Conservation (phyloP, 2,797 vertebrate species). For the Sebastes reedi region DNA sequence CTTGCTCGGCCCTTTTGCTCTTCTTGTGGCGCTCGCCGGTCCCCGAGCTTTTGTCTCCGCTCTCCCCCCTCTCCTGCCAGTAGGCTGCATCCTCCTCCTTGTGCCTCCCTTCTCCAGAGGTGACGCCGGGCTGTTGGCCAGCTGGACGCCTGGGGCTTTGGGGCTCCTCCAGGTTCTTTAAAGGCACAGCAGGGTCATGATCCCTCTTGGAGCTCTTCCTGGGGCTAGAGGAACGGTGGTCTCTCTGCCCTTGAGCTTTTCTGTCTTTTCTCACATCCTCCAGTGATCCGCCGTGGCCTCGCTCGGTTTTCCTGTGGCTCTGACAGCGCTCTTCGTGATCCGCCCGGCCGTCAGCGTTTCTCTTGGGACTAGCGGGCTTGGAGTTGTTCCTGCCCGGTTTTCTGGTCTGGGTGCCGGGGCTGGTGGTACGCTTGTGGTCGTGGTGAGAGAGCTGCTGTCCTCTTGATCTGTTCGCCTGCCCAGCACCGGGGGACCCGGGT, state of each 20-base stretch:
- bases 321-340: slow-evolving; percentile 52
- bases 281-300: slow-evolving; percentile 51
- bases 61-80: slow-evolving; percentile 77
- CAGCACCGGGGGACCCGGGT: slow-evolving; percentile 56
- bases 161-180: slow-evolving; percentile 64
- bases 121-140: slow-evolving; percentile 30
- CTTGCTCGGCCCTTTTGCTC: slow-evolving; percentile 69
- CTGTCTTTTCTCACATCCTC: slow-evolving; percentile 67
- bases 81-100: slow-evolving; percentile 63
- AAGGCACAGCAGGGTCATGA: slow-evolving; percentile 30
- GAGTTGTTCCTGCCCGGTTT: slow-evolving; percentile 66
- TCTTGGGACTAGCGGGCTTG: slow-evolving; percentile 79
- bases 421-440: slow-evolving; percentile 71
- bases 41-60: slow-evolving; percentile 58
- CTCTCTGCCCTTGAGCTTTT: slow-evolving; percentile 39
- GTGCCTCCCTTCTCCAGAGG: slow-evolving; percentile 58
- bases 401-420: slow-evolving; percentile 66
- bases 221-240: slow-evolving; percentile 81
- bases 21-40: slow-evolving; percentile 64
- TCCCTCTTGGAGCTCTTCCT: slow-evolving; percentile 78
- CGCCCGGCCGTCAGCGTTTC: slow-evolving; percentile 47
- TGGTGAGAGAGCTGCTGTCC: slow-evolving; percentile 69
- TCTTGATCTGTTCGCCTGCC: slow-evolving; percentile 63
- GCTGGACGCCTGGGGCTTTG: slow-evolving; percentile 71
- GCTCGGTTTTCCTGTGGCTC: slow-evolving; percentile 66